These are phyloP conservation scores for Bufo gargarizans DNA, from an alignment of 2,113 vertebrate genomes.

Conservation along the genomic window DNA sequence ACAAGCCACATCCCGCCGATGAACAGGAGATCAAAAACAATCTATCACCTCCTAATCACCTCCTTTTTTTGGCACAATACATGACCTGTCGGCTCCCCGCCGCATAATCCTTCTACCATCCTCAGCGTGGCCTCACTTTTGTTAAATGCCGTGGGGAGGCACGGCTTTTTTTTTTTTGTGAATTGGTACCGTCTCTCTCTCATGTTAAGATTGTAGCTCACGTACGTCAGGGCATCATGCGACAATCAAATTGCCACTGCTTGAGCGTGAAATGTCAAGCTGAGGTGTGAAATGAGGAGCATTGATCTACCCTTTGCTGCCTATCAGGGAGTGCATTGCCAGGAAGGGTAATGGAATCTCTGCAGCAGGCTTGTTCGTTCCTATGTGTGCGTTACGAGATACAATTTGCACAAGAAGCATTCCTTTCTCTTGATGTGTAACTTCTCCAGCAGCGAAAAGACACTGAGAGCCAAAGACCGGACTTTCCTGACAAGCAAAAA, in stretches of 20 bases:
- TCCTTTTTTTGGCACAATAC: neutral
- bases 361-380: conserved; percentile 38
- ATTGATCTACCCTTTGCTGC: conserved; percentile 48
- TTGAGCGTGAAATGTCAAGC: conserved; percentile 43
- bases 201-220: conserved; percentile 7
- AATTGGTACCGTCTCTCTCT: neutral
- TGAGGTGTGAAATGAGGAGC: conserved; percentile 37
- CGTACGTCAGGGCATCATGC: conserved; percentile 51
- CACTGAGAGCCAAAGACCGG: conserved; percentile 56
- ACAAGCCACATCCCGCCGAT: neutral
- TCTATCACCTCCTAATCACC: neutral
- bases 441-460: conserved; percentile 55
- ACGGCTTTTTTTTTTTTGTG: conserved; percentile 13
- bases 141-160: neutral
- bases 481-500: conserved; percentile 32
- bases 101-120: neutral
- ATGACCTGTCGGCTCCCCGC: neutral
- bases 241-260: conserved; percentile 54
- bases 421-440: conserved; percentile 57
- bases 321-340: conserved; percentile 46
- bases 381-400: conserved; percentile 30
- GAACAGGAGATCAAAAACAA: neutral
- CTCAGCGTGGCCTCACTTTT: conserved; percentile 9
- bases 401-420: conserved; percentile 57
- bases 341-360: conserved; percentile 31